Percentiles rank a stretch among this genome's conserved stretches.
Evolutionary conservation across 2,797 vertebrate species (phyloP).

Genomic region (Anolis apletophallus): DNA sequence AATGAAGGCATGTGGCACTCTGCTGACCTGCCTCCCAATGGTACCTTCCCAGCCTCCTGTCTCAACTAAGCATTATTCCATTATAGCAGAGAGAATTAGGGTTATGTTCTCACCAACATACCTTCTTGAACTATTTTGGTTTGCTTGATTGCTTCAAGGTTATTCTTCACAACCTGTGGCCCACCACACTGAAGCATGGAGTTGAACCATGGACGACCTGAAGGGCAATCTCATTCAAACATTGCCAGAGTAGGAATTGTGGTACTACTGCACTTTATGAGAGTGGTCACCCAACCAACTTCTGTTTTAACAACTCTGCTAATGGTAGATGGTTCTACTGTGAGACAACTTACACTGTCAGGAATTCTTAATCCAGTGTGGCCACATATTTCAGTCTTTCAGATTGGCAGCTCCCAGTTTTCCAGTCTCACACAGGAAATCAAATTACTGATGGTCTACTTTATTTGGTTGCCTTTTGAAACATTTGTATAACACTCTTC

Average conservation of each 20-base stretch:
- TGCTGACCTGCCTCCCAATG: background rate
- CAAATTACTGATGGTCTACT: background rate
- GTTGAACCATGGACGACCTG: background rate
- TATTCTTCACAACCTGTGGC: background rate
- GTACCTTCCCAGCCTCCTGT: background rate
- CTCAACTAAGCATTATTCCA: constrained; percentile 28
- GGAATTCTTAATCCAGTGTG: background rate
- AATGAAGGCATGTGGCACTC: constrained; percentile 32
- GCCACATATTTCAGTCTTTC: background rate
- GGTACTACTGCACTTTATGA: background rate
- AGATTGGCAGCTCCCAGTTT: background rate
- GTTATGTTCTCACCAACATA: background rate
- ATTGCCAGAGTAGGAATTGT: background rate
- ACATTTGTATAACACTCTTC: background rate
- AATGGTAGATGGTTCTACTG: background rate
- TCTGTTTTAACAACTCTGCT: background rate
- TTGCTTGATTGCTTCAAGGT: constrained; percentile 25
- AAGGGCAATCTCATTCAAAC: background rate
- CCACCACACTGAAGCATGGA: background rate
- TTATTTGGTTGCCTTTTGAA: background rate
- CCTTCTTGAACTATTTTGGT: background rate
- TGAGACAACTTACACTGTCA: background rate
- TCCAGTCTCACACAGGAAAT: too few relatives aligned
- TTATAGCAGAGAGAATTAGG: constrained; percentile 12
- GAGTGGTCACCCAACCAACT: background rate